Conservation (phyloP, 2,113 vertebrate genomes). For the Pseudois nayaur region DNA sequence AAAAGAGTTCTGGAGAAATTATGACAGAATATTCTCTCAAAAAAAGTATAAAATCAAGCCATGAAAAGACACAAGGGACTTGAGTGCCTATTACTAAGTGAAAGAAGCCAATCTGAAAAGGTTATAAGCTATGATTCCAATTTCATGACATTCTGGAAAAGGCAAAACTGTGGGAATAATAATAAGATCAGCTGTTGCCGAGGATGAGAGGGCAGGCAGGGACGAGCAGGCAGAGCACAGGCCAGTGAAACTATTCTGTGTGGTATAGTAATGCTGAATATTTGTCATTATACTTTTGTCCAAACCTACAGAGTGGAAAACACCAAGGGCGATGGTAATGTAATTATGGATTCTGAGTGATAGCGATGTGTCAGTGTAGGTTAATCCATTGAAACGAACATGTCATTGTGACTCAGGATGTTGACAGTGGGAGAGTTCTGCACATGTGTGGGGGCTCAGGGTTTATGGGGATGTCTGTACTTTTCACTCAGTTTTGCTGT, state of each 20-base stretch:
- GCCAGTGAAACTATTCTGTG: background rate
- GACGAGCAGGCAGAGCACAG: background rate
- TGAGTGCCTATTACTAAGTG: background rate
- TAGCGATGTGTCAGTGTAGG: background rate
- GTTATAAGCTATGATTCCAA: background rate
- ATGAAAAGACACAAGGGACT: background rate
- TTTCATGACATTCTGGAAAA: background rate
- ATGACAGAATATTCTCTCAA: background rate
- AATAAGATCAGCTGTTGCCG: background rate
- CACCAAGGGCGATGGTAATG: background rate
- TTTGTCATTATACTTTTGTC: background rate
- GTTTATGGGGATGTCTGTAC: background rate
- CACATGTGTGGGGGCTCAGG: background rate
- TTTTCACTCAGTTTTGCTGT: background rate
- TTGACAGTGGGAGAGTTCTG: background rate
- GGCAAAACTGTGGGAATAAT: background rate
- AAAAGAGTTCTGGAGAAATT: background rate
- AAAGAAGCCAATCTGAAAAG: background rate
- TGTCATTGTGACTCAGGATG: background rate
- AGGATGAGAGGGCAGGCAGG: background rate
- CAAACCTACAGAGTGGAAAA: background rate
- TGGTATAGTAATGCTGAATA: background rate
- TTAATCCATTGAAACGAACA: background rate
- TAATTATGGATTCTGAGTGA: background rate
- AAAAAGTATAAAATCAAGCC: background rate